Evolutionary conservation across 2,113 vertebrate species (phyloP), one percentile per base, ranked within the genome.

Genomic region (Clupea harengus): DNA sequence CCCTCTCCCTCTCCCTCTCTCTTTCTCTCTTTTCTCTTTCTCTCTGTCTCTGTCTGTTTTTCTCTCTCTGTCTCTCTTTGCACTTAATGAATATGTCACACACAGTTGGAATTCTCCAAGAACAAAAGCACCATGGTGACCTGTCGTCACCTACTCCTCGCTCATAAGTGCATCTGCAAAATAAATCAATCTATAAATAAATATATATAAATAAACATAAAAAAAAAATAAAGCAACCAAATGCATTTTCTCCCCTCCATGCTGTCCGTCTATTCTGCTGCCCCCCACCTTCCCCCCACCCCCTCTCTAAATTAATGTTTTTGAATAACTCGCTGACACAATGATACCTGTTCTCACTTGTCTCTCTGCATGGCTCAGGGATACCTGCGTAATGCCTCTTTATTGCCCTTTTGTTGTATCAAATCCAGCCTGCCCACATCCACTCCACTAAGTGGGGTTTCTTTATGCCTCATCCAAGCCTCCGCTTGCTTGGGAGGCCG

Each of bases 381-480:
- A 88, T 82, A 88, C 82, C 57, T 60, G 82, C 85, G 84, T 89
- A 87, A 88, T 85, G 78, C 50, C 25, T 9, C 64, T 88, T 88
- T 88, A 87, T 89, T 90, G 86, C 82, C 85, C 87, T 89, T 88
- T 87, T 32, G 25, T 13, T 82, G 82, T 88, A 81, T 89, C 87
- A 86, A 83, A 81, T 52, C 44, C 83, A 85, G 47, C 52, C 52
- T 52, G 0, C 47, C 80, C 72, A 39, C 72, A 54, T 67, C 83
- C 86, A 28, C 39, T 32, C 39, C 88, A 83, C 86, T 90, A 83
- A 84, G 84, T 47, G 28, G 88, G 84, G 84, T 88, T 89, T 89
- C 82, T 88, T 83, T 85, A 82, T 87, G 84, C 85, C 44, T 44
- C 17, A 45, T 44, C 82, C 15, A 54, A 54, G 17, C 15, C 17